Conservation (phyloP, 2,888 invertebrate genomes). For the Galerucella calmariensis region DNA sequence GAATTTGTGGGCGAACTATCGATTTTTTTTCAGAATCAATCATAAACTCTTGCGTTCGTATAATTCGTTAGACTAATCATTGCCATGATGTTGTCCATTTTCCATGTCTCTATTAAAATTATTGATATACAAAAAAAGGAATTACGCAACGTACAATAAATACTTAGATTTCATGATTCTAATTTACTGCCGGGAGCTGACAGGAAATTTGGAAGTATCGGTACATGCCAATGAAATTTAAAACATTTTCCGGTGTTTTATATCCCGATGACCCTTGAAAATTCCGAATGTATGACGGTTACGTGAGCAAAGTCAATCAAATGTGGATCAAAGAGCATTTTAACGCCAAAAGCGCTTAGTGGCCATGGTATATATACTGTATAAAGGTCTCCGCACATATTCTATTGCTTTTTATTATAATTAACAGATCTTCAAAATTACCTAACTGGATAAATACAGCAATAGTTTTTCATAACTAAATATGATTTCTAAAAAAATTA, state of each 20-base stretch:
- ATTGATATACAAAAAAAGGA: neutral
- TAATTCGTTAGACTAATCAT: too few species aligned
- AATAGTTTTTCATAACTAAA: too few species aligned
- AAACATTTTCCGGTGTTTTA: constrained; percentile 2
- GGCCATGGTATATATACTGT: neutral
- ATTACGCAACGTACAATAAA: neutral
- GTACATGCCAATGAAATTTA: constrained; percentile 2
- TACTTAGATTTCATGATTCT: neutral
- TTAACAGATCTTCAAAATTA: neutral
- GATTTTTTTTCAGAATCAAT: too few species aligned
- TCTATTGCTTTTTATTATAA: neutral
- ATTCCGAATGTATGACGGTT: neutral
- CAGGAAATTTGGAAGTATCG: neutral
- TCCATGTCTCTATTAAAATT: too few species aligned
- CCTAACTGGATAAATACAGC: too few species aligned
- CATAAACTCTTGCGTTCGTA: too few species aligned
- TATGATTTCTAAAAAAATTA: too few species aligned
- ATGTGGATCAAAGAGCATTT: neutral
- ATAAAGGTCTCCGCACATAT: neutral
- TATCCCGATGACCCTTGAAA: neutral
- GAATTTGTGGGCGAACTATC: too few species aligned
- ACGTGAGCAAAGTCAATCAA: constrained; percentile 2
- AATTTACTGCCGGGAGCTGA: neutral
- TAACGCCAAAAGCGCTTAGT: neutral
- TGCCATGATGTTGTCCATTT: too few species aligned